Evolutionary conservation across 2,888 invertebrate species (phyloP).

Genomic region (Linyphia triangularis): DNA sequence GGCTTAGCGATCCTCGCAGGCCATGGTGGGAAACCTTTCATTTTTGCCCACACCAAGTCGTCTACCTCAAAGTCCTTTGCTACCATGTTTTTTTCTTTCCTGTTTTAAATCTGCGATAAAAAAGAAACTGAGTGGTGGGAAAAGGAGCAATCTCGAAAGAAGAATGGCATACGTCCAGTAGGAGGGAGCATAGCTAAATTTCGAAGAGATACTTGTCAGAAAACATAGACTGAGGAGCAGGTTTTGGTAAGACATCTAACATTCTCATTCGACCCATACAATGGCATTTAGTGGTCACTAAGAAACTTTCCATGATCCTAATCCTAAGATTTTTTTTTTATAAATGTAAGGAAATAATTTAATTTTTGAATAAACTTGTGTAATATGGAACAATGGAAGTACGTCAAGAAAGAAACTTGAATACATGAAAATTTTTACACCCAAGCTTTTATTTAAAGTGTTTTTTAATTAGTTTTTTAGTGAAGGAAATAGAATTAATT

Average conservation of each 20-base stretch:
- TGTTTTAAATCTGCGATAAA: not conserved
- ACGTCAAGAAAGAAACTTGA: too few species aligned
- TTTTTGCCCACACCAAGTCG: slow-evolving; percentile 60
- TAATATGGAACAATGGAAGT: too few species aligned
- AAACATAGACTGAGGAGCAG: not conserved
- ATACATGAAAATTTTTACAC: too few species aligned
- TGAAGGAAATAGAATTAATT: too few species aligned
- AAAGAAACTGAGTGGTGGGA: not conserved
- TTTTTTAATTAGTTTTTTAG: too few species aligned
- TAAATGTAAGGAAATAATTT: not conserved
- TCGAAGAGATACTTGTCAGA: not conserved
- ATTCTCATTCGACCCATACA: too few species aligned
- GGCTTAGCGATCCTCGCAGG: slow-evolving; percentile 36
- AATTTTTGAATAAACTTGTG: too few species aligned
- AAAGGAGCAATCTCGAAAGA: not conserved
- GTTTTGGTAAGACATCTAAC: too few species aligned
- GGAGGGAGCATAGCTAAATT: not conserved
- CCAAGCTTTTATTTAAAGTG: too few species aligned
- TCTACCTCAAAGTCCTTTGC: slow-evolving; percentile 27
- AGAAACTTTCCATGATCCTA: not conserved
- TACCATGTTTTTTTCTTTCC: slow-evolving; percentile 14
- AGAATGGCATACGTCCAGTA: not conserved
- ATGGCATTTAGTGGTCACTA: not conserved
- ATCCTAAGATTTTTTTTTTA: not conserved
- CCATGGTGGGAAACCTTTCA: slow-evolving; percentile 48